These are phyloP conservation scores for Labroides dimidiatus DNA, from an alignment of 2,797 vertebrate genomes.

Conservation along the genomic window DNA sequence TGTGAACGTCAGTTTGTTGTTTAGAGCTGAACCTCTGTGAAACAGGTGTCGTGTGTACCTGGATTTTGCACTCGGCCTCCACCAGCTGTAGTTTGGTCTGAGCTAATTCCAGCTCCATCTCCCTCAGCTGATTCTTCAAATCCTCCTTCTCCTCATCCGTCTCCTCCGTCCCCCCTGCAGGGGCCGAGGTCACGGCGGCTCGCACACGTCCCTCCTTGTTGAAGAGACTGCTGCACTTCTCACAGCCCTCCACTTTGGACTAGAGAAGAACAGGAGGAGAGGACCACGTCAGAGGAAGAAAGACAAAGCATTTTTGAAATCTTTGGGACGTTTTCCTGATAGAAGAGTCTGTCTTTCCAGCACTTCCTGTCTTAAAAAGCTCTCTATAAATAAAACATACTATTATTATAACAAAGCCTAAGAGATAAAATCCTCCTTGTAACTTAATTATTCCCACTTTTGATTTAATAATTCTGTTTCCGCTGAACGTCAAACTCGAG, in stretches of 20 bases:
- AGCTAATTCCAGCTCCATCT: constrained; percentile 98
- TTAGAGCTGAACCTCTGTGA: too few relatives aligned
- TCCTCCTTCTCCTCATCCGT: constrained; percentile 94
- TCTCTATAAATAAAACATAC: too few relatives aligned
- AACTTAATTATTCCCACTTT: not conserved
- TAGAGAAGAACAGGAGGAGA: constrained; percentile 52
- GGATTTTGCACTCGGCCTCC: constrained; percentile 98
- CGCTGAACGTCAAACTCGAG: too few relatives aligned
- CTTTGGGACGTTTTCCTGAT: too few relatives aligned
- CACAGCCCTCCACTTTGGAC: constrained; percentile 96
- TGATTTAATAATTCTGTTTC: not conserved
- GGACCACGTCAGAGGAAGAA: too few relatives aligned
- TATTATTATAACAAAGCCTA: too few relatives aligned
- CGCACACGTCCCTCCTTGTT: constrained; percentile 94
- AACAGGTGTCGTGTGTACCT: constrained; percentile 82
- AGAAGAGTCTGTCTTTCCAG: too few relatives aligned
- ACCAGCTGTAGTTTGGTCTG: constrained; percentile 99
- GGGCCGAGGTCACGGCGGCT: constrained; percentile 60
- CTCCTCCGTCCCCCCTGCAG: constrained; percentile 85
- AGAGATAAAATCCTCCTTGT: not conserved
- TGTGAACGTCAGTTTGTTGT: too few relatives aligned
- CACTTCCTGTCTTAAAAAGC: too few relatives aligned
- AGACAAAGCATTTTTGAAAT: too few relatives aligned
- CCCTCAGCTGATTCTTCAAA: constrained; percentile 95
- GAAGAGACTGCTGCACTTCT: constrained; percentile 95